Evolutionary conservation across 1,140 invertebrate genomes (phyloP).

Genomic region (Lucilia sericata): DNA sequence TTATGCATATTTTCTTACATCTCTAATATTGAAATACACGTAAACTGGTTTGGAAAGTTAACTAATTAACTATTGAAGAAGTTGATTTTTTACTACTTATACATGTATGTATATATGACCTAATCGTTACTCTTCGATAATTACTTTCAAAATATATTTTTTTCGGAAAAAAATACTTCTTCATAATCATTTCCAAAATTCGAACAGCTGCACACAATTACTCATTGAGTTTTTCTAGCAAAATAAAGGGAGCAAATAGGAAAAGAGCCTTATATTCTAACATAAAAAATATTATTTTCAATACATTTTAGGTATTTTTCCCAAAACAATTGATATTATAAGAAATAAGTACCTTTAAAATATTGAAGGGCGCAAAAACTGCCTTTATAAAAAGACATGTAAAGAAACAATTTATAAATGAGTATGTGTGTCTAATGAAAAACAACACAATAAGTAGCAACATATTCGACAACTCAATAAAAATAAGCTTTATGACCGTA

Average conservation of each 20-base stretch:
- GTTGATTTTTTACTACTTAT: too few relatives aligned
- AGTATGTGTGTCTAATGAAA: too few relatives aligned
- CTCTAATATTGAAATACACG: too few relatives aligned
- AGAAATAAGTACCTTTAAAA: neutral
- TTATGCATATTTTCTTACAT: too few relatives aligned
- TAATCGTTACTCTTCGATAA: too few relatives aligned
- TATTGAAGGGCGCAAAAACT: neutral
- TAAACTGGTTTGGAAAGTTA: too few relatives aligned
- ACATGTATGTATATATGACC: too few relatives aligned
- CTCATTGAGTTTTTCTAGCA: constrained; percentile 39
- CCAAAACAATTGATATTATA: constrained; percentile 35
- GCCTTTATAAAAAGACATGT: too few relatives aligned
- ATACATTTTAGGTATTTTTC: neutral
- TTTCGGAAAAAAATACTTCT: neutral
- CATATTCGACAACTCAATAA: constrained; percentile 66
- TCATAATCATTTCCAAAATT: constrained; percentile 56
- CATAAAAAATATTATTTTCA: constrained; percentile 32
- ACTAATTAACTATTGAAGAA: too few relatives aligned
- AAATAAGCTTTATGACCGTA: constrained; percentile 65
- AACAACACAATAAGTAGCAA: neutral
- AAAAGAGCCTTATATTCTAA: neutral
- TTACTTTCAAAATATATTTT: too few relatives aligned
- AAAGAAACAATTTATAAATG: too few relatives aligned
- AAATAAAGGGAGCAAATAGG: neutral
- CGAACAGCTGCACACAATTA: constrained; percentile 67